phyloP scores from a whole-genome alignment of 2,797 vertebrate genomes.

The Pantherophis alleghaniensis region DNA sequence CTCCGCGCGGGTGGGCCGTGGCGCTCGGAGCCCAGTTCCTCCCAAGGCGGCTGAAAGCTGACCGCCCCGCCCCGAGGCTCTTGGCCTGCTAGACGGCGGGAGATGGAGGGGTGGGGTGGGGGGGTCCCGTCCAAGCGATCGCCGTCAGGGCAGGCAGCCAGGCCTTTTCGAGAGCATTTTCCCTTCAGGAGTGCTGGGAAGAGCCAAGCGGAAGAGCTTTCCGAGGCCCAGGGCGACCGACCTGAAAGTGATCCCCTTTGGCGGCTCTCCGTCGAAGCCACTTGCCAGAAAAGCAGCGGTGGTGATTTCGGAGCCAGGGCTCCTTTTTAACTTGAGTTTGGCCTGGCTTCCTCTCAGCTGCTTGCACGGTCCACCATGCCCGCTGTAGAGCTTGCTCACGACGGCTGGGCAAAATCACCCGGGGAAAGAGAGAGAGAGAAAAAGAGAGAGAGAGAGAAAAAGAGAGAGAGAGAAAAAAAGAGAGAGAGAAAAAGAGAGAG shows the following conservation, averaged over 20 bases:
- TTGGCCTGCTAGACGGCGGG: background rate
- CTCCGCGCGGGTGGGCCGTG: background rate
- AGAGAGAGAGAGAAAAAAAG: too few relatives aligned
- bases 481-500: too few relatives aligned
- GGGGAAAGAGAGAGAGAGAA: background rate
- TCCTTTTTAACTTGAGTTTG: background rate
- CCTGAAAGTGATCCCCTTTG: background rate
- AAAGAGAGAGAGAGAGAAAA: too few relatives aligned
- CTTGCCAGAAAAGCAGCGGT: background rate
- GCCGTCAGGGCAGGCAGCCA: background rate
- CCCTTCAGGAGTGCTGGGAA: background rate
- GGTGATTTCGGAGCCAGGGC: background rate
- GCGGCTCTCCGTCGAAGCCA: background rate
- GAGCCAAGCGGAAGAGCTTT: background rate
- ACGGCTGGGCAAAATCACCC: background rate
- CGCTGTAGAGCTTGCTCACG: background rate
- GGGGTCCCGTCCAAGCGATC: background rate
- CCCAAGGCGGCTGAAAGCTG: background rate
- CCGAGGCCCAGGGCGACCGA: background rate
- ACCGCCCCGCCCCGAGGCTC: background rate
- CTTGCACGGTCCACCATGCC: background rate
- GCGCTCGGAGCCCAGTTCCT: background rate
- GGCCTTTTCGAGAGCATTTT: background rate
- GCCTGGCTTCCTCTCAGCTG: background rate
- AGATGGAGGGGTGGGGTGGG: background rate